Base-by-base conservation (phyloP, 2,888 invertebrate species). In the Lithophane semibrunnea region DNA sequence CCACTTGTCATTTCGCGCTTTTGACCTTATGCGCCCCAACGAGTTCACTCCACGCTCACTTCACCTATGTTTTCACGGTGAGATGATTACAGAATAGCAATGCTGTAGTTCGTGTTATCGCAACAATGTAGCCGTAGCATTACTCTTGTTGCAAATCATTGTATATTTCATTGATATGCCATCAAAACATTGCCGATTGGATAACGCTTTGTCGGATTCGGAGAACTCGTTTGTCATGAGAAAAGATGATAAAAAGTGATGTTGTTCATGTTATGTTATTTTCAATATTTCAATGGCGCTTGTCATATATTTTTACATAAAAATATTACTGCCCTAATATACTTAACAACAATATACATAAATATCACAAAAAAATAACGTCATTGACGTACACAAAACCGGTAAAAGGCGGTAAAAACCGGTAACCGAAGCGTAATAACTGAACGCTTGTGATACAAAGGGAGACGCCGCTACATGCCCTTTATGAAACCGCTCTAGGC, bases 401-500 rank as follows among this genome's bases (percentile, higher is more conserved):
- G 83, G 86, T 84, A 84, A 80, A 84, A 80, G 16, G 74, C 74
- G 73, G 85, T 67, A 88, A 89, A 90, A 89, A 88, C 83, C 81
- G 77, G 83, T 85, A 90, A 90, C 88, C 89, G 89, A 90, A 89
- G 84, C 87, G 90, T 82, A 89, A 87, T 87, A 86, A 77, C 69
- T 71, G 77, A 86, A 72, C 63, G 73, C 73, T 80, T 65, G 84
- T 77, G 76, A 73, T 80, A 86, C 90, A 91, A 89, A 91, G 85
- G 80, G 77, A 86, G 80, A 65, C 61, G 81, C 66, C 61, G 84
- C 77, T 82, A 85, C 81, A 84, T 81, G 77, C 85, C 80, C 79
- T 90, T 91, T 90, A 90, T 85, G 84, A 86, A 86, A 85, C 88
- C 84, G 89, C 88, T 90, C 82, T 84, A 86, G 85, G 89, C 82